These are phyloP conservation scores for Hoplostethus atlanticus DNA, from an alignment of 2,797 vertebrate species.

Conservation along the genomic window DNA sequence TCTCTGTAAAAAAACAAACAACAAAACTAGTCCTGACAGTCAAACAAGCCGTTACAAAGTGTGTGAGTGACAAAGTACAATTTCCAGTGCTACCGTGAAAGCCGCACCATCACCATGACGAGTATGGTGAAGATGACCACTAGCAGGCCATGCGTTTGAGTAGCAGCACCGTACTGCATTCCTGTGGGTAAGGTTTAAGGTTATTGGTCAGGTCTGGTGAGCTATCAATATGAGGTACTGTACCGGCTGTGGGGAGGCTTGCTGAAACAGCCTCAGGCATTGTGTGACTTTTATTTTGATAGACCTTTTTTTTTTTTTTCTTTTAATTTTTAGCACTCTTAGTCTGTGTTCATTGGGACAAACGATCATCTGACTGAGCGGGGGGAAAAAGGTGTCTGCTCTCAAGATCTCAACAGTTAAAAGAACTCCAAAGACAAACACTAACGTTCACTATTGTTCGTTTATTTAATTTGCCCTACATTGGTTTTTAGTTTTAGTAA, in stretches of 20 bases:
- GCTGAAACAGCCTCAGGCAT: constrained; percentile 73
- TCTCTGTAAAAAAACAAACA: background rate
- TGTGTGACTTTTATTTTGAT: constrained; percentile 70
- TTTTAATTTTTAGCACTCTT: constrained; percentile 63
- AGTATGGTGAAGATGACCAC: too few relatives aligned
- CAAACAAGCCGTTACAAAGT: constrained; percentile 41
- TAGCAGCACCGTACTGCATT: constrained; percentile 66
- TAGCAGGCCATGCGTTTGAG: constrained; percentile 43
- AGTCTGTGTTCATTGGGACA: constrained; percentile 77
- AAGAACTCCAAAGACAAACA: constrained; percentile 65
- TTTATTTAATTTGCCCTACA: constrained; percentile 67
- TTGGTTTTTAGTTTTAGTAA: constrained; percentile 68
- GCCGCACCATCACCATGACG: constrained; percentile 3
- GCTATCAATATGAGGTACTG: constrained; percentile 75
- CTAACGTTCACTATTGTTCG: constrained; percentile 66
- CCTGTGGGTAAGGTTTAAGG: constrained; percentile 43
- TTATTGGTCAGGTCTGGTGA: constrained; percentile 56
- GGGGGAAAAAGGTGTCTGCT: constrained; percentile 24
- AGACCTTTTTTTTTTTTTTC: constrained; percentile 61
- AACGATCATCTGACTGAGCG: constrained; percentile 51
- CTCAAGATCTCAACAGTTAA: constrained; percentile 35
- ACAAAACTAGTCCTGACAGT: constrained; percentile 42
- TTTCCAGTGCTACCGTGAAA: constrained; percentile 64
- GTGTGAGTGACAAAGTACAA: constrained; percentile 48
- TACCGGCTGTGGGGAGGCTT: constrained; percentile 72